These are phyloP conservation scores for Onychomys torridus DNA, from an alignment of 2,797 vertebrate genomes.

Conservation along the genomic window DNA sequence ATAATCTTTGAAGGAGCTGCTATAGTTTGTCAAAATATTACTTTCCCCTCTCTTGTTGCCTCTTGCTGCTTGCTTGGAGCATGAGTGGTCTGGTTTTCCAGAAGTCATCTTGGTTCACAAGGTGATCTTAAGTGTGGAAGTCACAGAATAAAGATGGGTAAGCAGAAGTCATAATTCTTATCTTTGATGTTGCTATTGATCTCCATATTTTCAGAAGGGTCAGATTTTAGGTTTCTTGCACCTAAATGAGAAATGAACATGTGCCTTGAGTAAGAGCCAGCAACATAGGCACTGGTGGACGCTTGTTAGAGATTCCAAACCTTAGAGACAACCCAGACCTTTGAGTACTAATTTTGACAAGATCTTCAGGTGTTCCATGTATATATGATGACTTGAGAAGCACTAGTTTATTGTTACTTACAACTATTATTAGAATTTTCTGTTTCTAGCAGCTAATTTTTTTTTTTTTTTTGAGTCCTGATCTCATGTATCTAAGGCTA, in stretches of 20 bases:
- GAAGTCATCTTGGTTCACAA: neutral
- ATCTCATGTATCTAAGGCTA: neutral
- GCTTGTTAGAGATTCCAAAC: neutral
- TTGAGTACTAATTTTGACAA: neutral
- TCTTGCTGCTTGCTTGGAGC: neutral
- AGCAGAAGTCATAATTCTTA: neutral
- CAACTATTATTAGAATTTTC: neutral
- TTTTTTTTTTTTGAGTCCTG: neutral
- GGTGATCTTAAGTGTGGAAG: neutral
- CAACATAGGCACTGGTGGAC: accelerated
- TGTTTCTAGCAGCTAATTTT: neutral
- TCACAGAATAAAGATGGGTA: neutral
- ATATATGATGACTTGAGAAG: neutral
- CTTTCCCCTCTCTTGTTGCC: neutral
- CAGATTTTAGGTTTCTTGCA: neutral
- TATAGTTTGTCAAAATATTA: neutral
- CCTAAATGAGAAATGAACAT: neutral
- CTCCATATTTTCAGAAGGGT: neutral
- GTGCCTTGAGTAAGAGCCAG: neutral
- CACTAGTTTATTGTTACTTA: neutral
- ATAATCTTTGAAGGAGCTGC: neutral
- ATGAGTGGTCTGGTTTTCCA: neutral
- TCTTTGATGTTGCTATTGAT: neutral
- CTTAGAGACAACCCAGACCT: neutral
- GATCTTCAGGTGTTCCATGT: neutral